Base-by-base conservation (phyloP, 2,113 vertebrate species). In the Turnix velox region DNA sequence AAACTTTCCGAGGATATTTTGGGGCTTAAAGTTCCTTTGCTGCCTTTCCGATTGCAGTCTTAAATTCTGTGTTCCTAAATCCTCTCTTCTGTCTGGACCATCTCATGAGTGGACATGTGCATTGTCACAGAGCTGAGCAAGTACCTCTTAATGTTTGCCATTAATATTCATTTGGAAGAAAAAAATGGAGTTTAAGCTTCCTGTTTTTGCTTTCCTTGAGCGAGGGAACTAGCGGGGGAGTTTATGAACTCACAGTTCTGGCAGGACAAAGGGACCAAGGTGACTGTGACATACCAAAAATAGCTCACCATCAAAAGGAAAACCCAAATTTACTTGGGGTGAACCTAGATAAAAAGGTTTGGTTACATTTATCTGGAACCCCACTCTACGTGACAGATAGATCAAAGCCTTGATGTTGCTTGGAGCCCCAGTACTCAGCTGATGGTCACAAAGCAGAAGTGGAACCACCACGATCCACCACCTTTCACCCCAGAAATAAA, bases 161-260 rank as follows among this genome's bases (percentile, higher is more conserved):
- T 91, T 66, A 91, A 91, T 80, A 87, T 49, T 69, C 17, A 51
- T 75, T 74, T 77, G 81, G 83, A 87, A 87, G 84, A 93, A 93
- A 93, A 93, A 94, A 94, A 94, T 35, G 42, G 57, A 75, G 65
- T 82, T 90, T 65, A 81, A 93, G 76, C 54, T 90, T 92, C 86
- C 88, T 81, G 72, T 10, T 25, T 92, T 80, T 66, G 35, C 78
- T 87, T 71, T 73, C 58, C 58, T 83, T 12, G 12, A 89, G 59
- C 69, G 45, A 92, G n/a, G 65, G 87, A 68, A 63, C 31, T 12
- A 48, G 57, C 4, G 67, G 78, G 22, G 42, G 42, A 77, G 75
- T 89, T 95, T 73, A 87, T 73, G 93, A 78, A 93, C 63, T 55
- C 81, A 72, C n/a, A 45, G 4, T 54, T 87, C 54, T 48, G 81